Conservation (phyloP, 1,140 invertebrate genomes). For the Drosophila ambigua region DNA sequence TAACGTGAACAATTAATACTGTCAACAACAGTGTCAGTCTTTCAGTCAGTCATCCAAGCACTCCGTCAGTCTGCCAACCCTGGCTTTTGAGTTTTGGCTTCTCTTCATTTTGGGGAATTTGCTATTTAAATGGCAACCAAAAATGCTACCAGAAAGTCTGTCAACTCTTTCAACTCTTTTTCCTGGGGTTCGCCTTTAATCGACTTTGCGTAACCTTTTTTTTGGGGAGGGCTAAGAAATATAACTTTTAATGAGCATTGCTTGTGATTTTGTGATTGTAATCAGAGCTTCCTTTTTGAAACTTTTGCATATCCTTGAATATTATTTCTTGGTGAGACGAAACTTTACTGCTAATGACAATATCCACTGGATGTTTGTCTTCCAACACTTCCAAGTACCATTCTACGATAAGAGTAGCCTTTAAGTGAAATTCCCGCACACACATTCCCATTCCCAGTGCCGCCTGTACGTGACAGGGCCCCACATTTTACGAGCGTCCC, state of each 20-base stretch:
- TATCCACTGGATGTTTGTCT: conserved; percentile 27
- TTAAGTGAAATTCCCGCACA: conserved; percentile 34
- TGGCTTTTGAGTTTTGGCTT: conserved; percentile 30
- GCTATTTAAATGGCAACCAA: conserved; percentile 47
- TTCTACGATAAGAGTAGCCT: conserved; percentile 29
- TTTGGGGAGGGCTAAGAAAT: neutral
- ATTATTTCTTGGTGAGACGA: conserved; percentile 25
- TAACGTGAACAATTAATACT: conserved; percentile 75
- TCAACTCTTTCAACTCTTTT: conserved; percentile 54
- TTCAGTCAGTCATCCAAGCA: conserved; percentile 6
- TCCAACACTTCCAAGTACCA: neutral
- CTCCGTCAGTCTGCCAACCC: conserved; percentile 12
- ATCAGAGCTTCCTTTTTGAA: conserved; percentile 24
- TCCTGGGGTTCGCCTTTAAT: conserved; percentile 20
- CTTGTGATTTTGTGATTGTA: conserved; percentile 47
- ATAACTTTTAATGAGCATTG: conserved; percentile 48
- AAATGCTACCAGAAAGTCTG: conserved; percentile 10
- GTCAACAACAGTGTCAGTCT: conserved; percentile 58
- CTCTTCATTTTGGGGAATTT: conserved; percentile 39
- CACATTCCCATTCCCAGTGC: conserved; percentile 30
- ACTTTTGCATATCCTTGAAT: conserved; percentile 29
- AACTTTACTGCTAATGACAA: conserved; percentile 46
- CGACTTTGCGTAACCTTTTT: conserved; percentile 28
- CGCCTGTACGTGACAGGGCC: conserved; percentile 58
- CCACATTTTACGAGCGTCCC: conserved; percentile 28